phyloP scores from a whole-genome alignment of 2,113 vertebrate species.

The Tragelaphus scriptus region DNA sequence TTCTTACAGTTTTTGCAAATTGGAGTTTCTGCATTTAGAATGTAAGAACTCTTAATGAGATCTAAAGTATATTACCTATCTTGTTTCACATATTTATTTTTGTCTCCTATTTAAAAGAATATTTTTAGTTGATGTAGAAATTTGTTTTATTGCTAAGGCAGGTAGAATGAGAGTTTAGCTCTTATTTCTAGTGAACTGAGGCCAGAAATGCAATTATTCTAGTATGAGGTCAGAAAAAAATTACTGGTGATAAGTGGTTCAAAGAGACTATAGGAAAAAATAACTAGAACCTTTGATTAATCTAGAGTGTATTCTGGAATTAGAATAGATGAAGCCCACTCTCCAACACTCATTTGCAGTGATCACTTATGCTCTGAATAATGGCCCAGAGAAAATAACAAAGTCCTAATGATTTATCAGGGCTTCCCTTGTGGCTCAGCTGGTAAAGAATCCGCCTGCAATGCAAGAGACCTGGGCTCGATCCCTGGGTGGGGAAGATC shows the following conservation, averaged over 20 bases:
- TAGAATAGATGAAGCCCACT: neutral
- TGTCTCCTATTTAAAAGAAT: slow-evolving; percentile 44
- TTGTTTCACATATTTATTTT: slow-evolving; percentile 47
- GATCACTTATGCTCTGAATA: neutral
- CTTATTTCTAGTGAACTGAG: slow-evolving; percentile 24
- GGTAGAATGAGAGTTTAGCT: slow-evolving; percentile 19
- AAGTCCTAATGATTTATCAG: neutral
- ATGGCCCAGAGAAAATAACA: neutral
- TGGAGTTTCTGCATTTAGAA: slow-evolving; percentile 52
- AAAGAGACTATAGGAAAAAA: slow-evolving; percentile 30
- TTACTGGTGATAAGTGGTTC: slow-evolving; percentile 15
- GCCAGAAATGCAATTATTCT: slow-evolving; percentile 50
- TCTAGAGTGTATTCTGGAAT: neutral
- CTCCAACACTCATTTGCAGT: neutral
- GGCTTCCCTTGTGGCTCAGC: neutral
- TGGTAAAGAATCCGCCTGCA: neutral
- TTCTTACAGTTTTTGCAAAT: slow-evolving; percentile 45
- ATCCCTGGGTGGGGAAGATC: neutral
- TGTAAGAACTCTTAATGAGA: slow-evolving; percentile 56
- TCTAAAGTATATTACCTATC: slow-evolving; percentile 50
- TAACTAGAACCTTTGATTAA: neutral
- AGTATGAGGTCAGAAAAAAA: slow-evolving; percentile 37
- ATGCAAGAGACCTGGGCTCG: neutral
- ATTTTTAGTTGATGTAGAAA: slow-evolving; percentile 49
- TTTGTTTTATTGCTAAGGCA: slow-evolving; percentile 16